Base-by-base conservation (phyloP, 2,888 invertebrate species). In the Aricia artaxerxes region DNA sequence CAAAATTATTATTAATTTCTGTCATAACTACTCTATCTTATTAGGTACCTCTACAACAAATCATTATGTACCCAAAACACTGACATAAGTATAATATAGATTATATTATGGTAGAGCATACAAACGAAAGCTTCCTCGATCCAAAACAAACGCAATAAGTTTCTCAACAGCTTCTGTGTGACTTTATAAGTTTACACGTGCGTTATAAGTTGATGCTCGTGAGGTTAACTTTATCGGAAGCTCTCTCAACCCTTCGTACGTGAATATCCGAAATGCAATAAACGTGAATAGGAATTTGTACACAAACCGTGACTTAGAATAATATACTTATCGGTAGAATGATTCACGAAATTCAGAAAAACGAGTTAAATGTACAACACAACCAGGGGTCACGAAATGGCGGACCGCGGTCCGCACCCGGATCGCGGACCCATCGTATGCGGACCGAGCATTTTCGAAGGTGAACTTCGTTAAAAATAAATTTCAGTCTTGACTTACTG, bases 161-260 rank as follows among this genome's bases (percentile, higher is more conserved):
- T 9, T 24, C 61, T 64, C 11, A 31, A 24, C 61, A 64, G 24
- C 61, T 64, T 24, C 61, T 64, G 24, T 64, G 61, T 64, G 24
- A 2, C n/a, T 24, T 64, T 16, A 57, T 57, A 57, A 57, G 61
- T 64, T 64, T 64, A 64, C 61, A 64, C 61, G 61, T 64, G 61
- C 61, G 61, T 64, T 64, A 61, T 64, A 64, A 31, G 61, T 61
- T 61, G 61, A 24, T 64, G 61, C 24, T 64, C 61, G 61, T 64
- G 61, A 64, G 3, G 9, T 64, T 64, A 24, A 31, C 9, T 64
- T 64, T 64, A 64, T 9, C 7, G 61, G 3, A 31, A 64, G n/a
- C 24, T 24, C 61, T 9, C 61, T 9, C 31, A 31, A 64, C 61
- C 61, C 61, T 61, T 61, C 61, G 5, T 24, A 24, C 24, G 24